Conservation (phyloP, 2,888 invertebrate genomes). For the Caenorhabditis sp. region DNA sequence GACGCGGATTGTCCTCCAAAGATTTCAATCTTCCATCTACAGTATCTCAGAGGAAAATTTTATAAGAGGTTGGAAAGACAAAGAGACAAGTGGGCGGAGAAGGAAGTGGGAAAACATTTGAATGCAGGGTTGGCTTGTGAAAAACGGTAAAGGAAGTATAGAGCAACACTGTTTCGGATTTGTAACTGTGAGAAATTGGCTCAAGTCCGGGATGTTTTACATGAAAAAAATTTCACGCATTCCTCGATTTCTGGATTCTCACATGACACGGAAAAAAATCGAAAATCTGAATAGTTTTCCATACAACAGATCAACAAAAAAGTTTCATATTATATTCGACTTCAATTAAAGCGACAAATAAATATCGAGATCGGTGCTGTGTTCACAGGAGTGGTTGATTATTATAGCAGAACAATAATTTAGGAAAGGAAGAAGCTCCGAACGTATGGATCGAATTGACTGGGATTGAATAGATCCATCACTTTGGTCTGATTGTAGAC, state of each 20-base stretch:
- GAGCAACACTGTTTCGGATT: no score
- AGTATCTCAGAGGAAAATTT: not conserved
- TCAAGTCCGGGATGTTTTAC: no score
- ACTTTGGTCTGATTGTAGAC: conserved; percentile 64
- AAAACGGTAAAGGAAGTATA: no score
- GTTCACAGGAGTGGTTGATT: not conserved
- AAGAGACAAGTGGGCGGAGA: not conserved
- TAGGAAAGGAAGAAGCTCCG: conserved; percentile 56
- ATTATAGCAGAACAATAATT: not conserved
- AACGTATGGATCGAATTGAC: conserved; percentile 66
- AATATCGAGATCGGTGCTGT: not conserved
- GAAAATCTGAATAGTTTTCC: not conserved
- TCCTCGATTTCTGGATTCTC: not conserved
- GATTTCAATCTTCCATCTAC: conserved; percentile 9
- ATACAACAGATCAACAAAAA: not conserved
- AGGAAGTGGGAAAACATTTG: no score
- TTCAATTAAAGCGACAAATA: conserved; percentile 10
- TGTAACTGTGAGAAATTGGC: no score
- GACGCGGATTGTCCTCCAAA: conserved; percentile 1
- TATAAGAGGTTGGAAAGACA: not conserved
- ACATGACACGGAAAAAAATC: not conserved
- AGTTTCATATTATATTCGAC: not conserved
- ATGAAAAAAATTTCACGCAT: no score
- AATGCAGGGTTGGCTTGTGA: no score
- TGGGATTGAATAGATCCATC: conserved; percentile 65